Base-by-base conservation (phyloP, 2,888 invertebrate genomes). In the Trichogramma dendrolimi region DNA sequence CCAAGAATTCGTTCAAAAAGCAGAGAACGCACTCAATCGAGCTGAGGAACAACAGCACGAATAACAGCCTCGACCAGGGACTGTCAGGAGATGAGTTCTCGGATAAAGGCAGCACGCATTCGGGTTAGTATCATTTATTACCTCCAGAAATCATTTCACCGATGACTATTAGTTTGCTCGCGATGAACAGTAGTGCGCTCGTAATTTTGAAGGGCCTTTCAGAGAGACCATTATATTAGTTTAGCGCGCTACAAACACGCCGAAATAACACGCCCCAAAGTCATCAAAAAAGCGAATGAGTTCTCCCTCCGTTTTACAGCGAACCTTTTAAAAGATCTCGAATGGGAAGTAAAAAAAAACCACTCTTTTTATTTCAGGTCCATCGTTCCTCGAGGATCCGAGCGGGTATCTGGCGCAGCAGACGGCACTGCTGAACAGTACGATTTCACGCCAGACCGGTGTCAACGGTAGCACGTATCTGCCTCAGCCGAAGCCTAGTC, bases 361-460 rank as follows among this genome's bases (percentile, higher is more conserved):
- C 27, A 27, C 82, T 86, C 68, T 50, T 52, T 47, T 56, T 8
- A 10, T 40, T n/a, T 40, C 7, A 66, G 74, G 73, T 67, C 92
- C 92, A 1, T 93, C 93, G 43, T 94, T 94, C 75, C 87, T 94
- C 83, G 94, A 95, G 69, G 94, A 95, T 79, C 94, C 94, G 0
- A 91, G 89, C 72, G 94, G 93, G 4, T 95, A 93, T 80, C 81
- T 95, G 69, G 93, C 93, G 5, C 94, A 94, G 71, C 94, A 95
- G 78, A 94, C 94, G 0, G 91, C 91, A 42, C 79, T 94, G 68
- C 79, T 94, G 56, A 92, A 93, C 73, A 92, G 87, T 73, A 92
- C 90, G 7, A 92, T 91, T 79, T 87, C 87, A 62, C 82, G 87
- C 71, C 89, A 89, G 80, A 80, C 81, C 41, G 79, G 79, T 47